These are phyloP conservation scores for Neoaliturus tenellus DNA, from an alignment of 2,888 invertebrate genomes.

Conservation along the genomic window DNA sequence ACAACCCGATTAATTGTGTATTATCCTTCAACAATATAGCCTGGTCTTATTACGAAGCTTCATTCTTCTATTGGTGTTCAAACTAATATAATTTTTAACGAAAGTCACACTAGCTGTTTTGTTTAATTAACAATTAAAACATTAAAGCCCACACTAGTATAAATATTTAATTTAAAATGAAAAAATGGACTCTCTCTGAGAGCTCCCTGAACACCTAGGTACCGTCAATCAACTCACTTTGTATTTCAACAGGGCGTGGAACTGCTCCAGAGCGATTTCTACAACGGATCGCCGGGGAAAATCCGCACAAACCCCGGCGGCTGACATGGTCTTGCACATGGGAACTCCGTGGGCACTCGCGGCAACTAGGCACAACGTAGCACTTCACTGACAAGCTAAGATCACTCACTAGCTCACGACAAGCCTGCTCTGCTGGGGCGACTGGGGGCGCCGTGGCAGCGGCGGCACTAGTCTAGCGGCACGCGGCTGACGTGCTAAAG, in stretches of 20 bases:
- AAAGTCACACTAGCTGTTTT: no score
- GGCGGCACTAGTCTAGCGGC: not conserved
- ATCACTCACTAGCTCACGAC: not conserved
- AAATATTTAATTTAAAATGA: no score
- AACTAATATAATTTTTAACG: no score
- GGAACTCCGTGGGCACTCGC: not conserved
- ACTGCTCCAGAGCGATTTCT: conserved; percentile 78
- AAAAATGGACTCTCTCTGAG: no score
- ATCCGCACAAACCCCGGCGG: conserved; percentile 31
- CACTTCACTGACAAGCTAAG: not conserved
- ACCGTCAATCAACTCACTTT: conserved; percentile 62
- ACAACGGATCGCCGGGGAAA: conserved; percentile 66
- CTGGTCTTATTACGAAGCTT: no score
- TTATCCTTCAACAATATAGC: no score
- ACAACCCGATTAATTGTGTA: no score
- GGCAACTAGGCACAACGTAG: not conserved
- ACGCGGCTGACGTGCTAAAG: not conserved
- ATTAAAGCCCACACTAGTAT: no score
- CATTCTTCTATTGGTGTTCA: no score
- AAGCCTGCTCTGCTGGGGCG: not conserved
- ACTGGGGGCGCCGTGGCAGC: not conserved
- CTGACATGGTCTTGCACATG: conserved; percentile 65
- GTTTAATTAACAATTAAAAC: no score
- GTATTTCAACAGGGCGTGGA: conserved; percentile 78
- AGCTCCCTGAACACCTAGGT: no score